phyloP scores from a whole-genome alignment of 2,113 vertebrate genomes.

The Pteruthius melanotis region DNA sequence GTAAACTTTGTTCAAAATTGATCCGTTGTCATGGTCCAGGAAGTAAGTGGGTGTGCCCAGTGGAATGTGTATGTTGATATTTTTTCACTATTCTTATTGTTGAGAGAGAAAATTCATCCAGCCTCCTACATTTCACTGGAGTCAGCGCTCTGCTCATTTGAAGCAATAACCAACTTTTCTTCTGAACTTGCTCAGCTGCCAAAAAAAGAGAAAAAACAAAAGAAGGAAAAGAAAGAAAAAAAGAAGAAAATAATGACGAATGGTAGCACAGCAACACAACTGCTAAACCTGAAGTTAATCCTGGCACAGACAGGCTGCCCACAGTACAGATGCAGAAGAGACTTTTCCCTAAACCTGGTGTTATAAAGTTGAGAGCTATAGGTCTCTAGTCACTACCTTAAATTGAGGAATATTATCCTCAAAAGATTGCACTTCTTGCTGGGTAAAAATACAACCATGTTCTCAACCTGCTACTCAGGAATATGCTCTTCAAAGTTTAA shows the following conservation, averaged over 20 bases:
- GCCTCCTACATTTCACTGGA: neutral
- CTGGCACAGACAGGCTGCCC: neutral
- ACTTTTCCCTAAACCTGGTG: neutral
- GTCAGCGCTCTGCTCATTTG: neutral
- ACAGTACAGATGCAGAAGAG: neutral
- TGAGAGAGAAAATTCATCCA: neutral
- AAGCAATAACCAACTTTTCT: neutral
- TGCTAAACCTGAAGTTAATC: neutral
- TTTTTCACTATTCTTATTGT: neutral
- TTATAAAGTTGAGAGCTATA: neutral
- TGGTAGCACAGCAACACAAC: neutral
- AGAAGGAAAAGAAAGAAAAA: fast-evolving
- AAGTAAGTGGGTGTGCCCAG: neutral
- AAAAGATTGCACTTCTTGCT: neutral
- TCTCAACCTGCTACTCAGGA: neutral
- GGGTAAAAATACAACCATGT: neutral
- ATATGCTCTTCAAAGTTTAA: neutral
- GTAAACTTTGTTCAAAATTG: neutral
- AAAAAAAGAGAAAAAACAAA: neutral
- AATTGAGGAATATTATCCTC: neutral
- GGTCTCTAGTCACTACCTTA: neutral
- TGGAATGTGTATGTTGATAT: neutral
- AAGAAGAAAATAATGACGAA: fast-evolving
- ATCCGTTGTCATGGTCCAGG: neutral
- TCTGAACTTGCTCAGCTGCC: neutral